phyloP scores from a whole-genome alignment of 2,888 invertebrate genomes.

The Autographa pulchrina region DNA sequence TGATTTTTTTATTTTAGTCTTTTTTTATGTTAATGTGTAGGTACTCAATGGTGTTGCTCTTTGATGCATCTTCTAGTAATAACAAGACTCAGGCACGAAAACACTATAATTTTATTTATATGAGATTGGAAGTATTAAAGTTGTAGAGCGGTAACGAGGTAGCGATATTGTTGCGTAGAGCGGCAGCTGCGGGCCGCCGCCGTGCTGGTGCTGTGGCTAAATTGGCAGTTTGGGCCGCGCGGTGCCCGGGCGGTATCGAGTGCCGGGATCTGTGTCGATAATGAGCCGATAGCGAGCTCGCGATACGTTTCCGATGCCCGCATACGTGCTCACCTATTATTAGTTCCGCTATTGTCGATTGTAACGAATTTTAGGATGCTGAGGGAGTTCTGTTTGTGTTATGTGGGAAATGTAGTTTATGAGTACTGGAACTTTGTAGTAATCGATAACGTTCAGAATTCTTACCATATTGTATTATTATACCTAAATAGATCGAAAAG shows the following conservation, averaged over 20 bases:
- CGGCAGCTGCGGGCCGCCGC: conserved; percentile 38
- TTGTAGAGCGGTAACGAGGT: conserved; percentile 27
- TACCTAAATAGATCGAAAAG: background rate
- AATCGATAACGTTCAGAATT: conserved; percentile 11
- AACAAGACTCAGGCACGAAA: conserved; percentile 12
- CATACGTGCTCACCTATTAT: conserved; percentile 66
- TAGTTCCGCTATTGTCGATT: conserved; percentile 58
- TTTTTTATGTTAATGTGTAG: too few species aligned
- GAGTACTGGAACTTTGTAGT: conserved; percentile 12
- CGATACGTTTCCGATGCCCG: conserved; percentile 66
- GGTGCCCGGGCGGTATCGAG: conserved; percentile 35
- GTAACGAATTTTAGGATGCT: conserved; percentile 62
- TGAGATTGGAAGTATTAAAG: conserved; percentile 39
- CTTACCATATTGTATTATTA: background rate
- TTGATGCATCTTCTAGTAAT: conserved; percentile 9
- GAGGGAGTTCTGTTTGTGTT: conserved; percentile 62
- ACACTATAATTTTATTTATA: conserved; percentile 1
- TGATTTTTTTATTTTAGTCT: too few species aligned
- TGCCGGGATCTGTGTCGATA: conserved; percentile 63
- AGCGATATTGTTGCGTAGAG: conserved; percentile 22
- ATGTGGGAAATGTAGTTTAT: conserved; percentile 32
- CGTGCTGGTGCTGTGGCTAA: conserved; percentile 25
- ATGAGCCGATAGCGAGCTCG: conserved; percentile 59
- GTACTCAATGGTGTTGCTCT: background rate
- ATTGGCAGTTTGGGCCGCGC: conserved; percentile 39